A percentile compares a stretch with the other conserved stretches of the same genome.
These are phyloP conservation scores for Diadema setosum DNA, from an alignment of 35 echinoderm and acorn worm genomes.

Conservation along the genomic window DNA sequence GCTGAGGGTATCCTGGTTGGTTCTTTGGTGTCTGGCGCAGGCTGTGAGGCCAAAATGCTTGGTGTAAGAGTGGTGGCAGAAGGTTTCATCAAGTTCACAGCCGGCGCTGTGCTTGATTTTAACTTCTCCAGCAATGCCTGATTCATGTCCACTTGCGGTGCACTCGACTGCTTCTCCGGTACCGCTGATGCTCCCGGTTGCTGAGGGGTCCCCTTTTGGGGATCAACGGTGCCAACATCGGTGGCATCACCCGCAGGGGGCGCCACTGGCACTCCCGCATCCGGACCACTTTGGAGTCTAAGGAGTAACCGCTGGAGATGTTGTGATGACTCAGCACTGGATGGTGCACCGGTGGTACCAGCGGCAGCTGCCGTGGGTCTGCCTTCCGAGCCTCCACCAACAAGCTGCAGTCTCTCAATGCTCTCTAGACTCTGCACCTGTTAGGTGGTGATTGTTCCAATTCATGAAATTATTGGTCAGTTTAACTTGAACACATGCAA, in stretches of 20 bases:
- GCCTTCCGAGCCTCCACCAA: not conserved
- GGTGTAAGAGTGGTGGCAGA: not conserved
- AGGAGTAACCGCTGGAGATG: not conserved
- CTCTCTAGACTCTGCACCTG: constrained; percentile 7
- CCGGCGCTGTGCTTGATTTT: not conserved
- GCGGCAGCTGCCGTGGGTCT: not conserved
- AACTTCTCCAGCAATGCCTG: constrained; percentile 1
- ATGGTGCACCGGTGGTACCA: not conserved
- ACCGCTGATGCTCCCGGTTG: not conserved
- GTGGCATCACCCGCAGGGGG: not conserved
- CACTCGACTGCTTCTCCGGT: not conserved
- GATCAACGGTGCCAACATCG: not conserved
- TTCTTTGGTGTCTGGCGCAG: not conserved
- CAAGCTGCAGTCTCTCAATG: not conserved
- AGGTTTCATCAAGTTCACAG: not conserved
- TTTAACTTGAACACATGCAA: no score
- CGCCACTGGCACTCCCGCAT: not conserved
- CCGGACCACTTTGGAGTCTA: not conserved
- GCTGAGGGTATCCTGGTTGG: not conserved
- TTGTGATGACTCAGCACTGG: not conserved
- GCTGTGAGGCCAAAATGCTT: not conserved
- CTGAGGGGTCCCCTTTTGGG: not conserved
- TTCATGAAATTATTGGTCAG: no score
- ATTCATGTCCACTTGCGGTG: not conserved
- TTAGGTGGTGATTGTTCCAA: no score